A percentile compares a stretch with the other conserved stretches of the same genome.
These are phyloP conservation scores for Pedionomus torquatus DNA, from an alignment of 2,113 vertebrate species.

Conservation along the genomic window DNA sequence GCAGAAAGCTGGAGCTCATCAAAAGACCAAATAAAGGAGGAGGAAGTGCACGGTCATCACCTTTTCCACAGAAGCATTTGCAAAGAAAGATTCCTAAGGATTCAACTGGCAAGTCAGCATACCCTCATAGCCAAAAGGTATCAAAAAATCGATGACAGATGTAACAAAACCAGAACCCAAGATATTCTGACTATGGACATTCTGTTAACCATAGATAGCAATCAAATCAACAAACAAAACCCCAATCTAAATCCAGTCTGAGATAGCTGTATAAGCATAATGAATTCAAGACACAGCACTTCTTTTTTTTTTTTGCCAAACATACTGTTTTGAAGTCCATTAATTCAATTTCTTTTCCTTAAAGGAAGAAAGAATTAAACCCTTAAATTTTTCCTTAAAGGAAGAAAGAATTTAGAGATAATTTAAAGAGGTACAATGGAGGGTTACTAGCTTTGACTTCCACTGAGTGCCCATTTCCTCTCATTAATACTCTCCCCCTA, in stretches of 20 bases:
- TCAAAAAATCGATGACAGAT: not conserved
- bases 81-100: not conserved
- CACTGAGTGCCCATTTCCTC: not conserved
- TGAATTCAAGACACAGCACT: not conserved
- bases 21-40: not conserved
- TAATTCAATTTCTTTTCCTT: not conserved
- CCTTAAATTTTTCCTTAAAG: not conserved
- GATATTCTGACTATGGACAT: not conserved
- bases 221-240: not conserved
- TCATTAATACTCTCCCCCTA: not conserved
- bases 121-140: not conserved
- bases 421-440: not conserved
- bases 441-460: not conserved
- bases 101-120: not conserved
- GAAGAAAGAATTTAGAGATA: not conserved
- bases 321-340: not conserved
- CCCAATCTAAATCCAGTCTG: not conserved
- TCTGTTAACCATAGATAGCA: not conserved
- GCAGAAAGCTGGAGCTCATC: not conserved
- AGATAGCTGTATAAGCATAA: not conserved
- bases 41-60: not conserved
- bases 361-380: not conserved
- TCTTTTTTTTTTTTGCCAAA: not conserved
- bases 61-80: not conserved
- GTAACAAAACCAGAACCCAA: slow-evolving; percentile 3